phyloP scores from a whole-genome alignment of 2,113 vertebrate species.

The Corythaeola cristata region DNA sequence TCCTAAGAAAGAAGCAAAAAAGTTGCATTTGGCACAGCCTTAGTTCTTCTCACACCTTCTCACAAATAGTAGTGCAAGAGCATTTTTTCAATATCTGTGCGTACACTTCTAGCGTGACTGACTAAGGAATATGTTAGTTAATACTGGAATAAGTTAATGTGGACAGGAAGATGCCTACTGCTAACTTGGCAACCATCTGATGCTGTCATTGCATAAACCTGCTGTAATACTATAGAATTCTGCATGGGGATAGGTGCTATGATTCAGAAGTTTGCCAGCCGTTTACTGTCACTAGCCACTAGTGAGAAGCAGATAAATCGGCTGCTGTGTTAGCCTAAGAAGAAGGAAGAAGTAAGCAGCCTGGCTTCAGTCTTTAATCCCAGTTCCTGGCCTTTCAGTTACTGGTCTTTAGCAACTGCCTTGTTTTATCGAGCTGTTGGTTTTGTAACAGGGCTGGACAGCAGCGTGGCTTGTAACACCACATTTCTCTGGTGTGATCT shows the following conservation, averaged over 20 bases:
- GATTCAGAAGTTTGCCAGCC: background rate
- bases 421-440: background rate
- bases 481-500: background rate
- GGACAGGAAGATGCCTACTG: background rate
- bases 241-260: background rate
- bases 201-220: background rate
- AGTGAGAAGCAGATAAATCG: background rate
- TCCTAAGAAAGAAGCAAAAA: background rate
- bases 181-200: background rate
- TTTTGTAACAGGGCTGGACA: background rate
- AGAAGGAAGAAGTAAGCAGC: background rate
- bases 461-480: accelerated
- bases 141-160: background rate
- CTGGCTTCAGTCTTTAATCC: background rate
- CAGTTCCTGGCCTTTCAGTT: background rate
- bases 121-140: background rate
- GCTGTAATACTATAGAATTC: background rate
- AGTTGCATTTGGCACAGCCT: accelerated
- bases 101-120: background rate
- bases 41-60: background rate
- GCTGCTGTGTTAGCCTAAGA: background rate
- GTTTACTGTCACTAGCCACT: background rate
- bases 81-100: background rate
- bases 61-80: background rate
- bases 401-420: background rate